Conservation (phyloP, 2,113 vertebrate genomes). For the Verasper variegatus region DNA sequence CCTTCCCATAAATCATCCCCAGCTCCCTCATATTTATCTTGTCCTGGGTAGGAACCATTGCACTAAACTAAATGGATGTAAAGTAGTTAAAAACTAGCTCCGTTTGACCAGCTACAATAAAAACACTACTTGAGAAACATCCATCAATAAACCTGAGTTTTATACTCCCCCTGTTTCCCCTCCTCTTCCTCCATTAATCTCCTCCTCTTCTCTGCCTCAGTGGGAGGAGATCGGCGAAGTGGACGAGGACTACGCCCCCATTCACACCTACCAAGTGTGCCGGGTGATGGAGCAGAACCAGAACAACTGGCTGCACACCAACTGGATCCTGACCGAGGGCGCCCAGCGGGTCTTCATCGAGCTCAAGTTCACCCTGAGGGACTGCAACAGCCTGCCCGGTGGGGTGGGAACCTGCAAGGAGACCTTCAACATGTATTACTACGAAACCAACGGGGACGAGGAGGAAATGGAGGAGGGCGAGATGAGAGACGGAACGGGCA, state of each 20-base stretch:
- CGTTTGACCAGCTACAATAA: too few relatives aligned
- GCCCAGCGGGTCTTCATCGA: slow-evolving; percentile 97
- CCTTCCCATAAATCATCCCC: too few relatives aligned
- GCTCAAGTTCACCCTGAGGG: slow-evolving; percentile 96
- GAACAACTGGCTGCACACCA: slow-evolving; percentile 99
- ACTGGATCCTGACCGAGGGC: slow-evolving; percentile 95
- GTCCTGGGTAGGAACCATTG: too few relatives aligned
- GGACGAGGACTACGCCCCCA: slow-evolving; percentile 97
- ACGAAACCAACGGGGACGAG: slow-evolving; percentile 86
- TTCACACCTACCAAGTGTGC: slow-evolving; percentile 99
- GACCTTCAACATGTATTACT: slow-evolving; percentile 98
- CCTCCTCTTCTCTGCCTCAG: slow-evolving; percentile 70
- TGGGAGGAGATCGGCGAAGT: slow-evolving; percentile 99
- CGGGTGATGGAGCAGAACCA: slow-evolving; percentile 99
- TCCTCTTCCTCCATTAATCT: neutral
- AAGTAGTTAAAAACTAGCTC: too few relatives aligned
- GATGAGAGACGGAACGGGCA: slow-evolving; percentile 73
- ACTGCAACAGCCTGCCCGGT: slow-evolving; percentile 98
- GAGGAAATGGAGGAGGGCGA: slow-evolving; percentile 86
- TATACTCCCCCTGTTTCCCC: too few relatives aligned
- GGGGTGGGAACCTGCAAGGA: slow-evolving; percentile 98
- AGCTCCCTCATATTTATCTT: too few relatives aligned
- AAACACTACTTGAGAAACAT: too few relatives aligned
- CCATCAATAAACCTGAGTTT: too few relatives aligned
- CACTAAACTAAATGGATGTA: too few relatives aligned